Evolutionary conservation across 2,797 vertebrate genomes (phyloP).

Genomic region (Potorous gilbertii): DNA sequence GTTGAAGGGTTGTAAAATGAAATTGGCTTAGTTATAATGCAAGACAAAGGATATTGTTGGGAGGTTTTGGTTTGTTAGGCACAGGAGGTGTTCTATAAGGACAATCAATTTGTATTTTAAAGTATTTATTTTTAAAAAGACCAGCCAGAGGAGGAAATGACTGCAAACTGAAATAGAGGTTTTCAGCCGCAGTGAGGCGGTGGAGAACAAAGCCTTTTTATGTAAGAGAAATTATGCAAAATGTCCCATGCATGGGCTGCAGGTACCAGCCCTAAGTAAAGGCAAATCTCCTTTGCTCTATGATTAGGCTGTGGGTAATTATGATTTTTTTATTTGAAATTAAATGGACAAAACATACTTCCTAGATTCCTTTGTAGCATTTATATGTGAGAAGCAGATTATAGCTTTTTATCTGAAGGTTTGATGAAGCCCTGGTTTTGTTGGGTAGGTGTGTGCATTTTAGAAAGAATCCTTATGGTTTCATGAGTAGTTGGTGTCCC

Average conservation of each 20-base stretch:
- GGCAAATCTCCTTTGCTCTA: conserved; percentile 60
- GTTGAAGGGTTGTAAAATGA: conserved; percentile 21
- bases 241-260: conserved; percentile 61
- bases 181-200: conserved; percentile 76
- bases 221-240: conserved; percentile 74
- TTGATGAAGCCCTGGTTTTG: conserved; percentile 35
- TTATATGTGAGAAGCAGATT: conserved; percentile 42
- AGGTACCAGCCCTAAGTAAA: conserved; percentile 73
- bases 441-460: conserved; percentile 22
- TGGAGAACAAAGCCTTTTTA: conserved; percentile 85
- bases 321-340: conserved; percentile 46
- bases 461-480: conserved; percentile 50
- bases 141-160: conserved; percentile 30
- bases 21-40: conserved; percentile 46
- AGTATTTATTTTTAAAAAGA: conserved; percentile 44
- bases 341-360: conserved; percentile 44
- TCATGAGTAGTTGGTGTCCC: conserved; percentile 20
- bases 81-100: conserved; percentile 23
- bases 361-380: conserved; percentile 24
- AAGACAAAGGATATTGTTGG: conserved; percentile 66
- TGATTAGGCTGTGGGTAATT: conserved; percentile 50
- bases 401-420: conserved; percentile 13
- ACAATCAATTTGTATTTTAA: conserved; percentile 35
- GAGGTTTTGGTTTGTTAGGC: neutral
- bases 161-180: conserved; percentile 60